Evolutionary conservation across 2,113 vertebrate species (phyloP).

Genomic region (Lipophrys pholis): DNA sequence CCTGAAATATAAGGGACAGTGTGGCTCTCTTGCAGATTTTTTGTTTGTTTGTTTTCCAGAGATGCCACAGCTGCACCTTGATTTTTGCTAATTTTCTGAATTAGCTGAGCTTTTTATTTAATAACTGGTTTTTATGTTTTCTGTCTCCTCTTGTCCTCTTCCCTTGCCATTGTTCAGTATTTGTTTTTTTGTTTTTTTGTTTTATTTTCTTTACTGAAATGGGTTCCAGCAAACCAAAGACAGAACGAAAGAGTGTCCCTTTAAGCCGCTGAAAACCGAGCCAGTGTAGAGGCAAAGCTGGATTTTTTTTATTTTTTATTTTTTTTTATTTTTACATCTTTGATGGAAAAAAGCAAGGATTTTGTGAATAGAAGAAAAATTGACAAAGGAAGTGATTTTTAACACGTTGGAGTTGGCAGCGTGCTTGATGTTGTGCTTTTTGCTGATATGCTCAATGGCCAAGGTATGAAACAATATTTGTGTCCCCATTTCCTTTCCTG

Average conservation of each 20-base stretch:
- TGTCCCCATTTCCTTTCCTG: conserved; percentile 74
- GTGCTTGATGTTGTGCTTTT: conserved; percentile 65
- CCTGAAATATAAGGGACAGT: conserved; percentile 66
- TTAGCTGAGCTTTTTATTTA: conserved; percentile 72
- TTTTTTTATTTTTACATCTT: conserved; percentile 61
- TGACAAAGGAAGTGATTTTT: conserved; percentile 59
- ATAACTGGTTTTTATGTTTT: conserved; percentile 37
- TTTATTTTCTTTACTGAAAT: conserved; percentile 60
- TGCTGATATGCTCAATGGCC: conserved; percentile 63
- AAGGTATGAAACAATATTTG: conserved; percentile 59
- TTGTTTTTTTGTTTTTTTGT: conserved; percentile 57
- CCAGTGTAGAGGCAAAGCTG: conserved; percentile 69
- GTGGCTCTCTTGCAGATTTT: conserved; percentile 66
- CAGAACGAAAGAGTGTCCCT: conserved; percentile 81
- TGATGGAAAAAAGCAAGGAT: conserved; percentile 44
- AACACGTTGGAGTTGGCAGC: conserved; percentile 55
- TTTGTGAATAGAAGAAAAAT: conserved; percentile 29
- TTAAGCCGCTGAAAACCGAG: conserved; percentile 75
- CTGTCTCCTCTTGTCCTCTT: conserved; percentile 65
- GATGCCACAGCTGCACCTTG: conserved; percentile 72
- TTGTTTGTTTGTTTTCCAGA: conserved; percentile 39
- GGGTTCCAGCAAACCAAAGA: conserved; percentile 84
- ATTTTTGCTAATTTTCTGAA: conserved; percentile 75
- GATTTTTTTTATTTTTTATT: conserved; percentile 35
- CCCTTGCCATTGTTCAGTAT: conserved; percentile 67